Evolutionary conservation across 2,113 vertebrate species (phyloP), one percentile per base, ranked within the genome.

Genomic region (Rostratula benghalensis): DNA sequence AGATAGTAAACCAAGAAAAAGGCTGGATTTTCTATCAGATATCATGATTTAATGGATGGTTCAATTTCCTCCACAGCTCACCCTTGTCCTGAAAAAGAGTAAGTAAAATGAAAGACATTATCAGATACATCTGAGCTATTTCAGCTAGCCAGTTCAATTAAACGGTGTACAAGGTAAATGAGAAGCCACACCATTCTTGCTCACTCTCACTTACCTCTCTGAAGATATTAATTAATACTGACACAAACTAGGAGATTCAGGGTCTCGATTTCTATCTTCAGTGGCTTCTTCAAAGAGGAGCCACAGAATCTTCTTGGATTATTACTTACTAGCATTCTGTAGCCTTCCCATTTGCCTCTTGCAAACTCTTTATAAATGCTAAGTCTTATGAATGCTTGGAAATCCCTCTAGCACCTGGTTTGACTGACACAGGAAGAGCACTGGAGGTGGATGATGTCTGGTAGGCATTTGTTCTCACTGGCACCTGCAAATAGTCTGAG

Each of bases 1-100:
- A 91, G 77, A 77, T 94, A 91, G 50, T 75, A 93, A 96, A 96
- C 70, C 45, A 87, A 75, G 31, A 80, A 69, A 89, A 94, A 7
- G 6, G 23, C n/a, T 83, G 70, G 28, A 67, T 91, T 82, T 95
- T 94, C 61, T 85, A 37, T 87, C 46, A 82, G 28, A 65, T 69
- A 19, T 51, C 53, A 59, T 35, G 41, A 76, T 87, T 80, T 33
- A 79, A 79, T 37, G 85, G 61, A 70, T 45, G 48, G 56, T 84
- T 88, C 39, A 3, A 81, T 41, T 95, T 95, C 83, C 67, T 89
- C n/a, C 65, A 69, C 41, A 89, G 70, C 4, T 84, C 28, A 41
- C n/a, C 13, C 37, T 71, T 71, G 43, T 53, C 61, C 65, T 84
- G 90, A 81, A 88, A 93, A 77, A 93, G 59, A 93, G 14, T 4